Evolutionary conservation across 2,113 vertebrate species (phyloP).

Genomic region (Oxyruncus cristatus): DNA sequence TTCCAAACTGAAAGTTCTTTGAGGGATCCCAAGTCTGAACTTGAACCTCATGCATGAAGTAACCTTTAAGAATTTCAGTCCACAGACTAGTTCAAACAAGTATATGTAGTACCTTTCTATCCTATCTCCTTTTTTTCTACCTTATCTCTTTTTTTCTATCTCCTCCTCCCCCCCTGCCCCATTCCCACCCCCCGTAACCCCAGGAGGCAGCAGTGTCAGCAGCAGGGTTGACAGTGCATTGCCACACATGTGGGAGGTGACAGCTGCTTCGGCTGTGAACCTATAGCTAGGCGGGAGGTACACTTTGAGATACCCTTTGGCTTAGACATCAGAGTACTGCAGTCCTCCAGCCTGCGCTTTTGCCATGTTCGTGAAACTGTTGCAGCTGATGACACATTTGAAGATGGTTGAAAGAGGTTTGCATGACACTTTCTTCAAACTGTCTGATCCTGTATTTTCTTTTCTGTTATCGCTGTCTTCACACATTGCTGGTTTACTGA

Average conservation of each 20-base stretch:
- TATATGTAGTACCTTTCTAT: not conserved
- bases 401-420: slow-evolving; percentile 10
- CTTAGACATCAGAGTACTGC: not conserved
- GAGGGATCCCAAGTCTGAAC: not conserved
- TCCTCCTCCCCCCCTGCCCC: not conserved
- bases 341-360: fast-evolving
- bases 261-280: not conserved
- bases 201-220: not conserved
- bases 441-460: not conserved
- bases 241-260: not conserved
- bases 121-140: not conserved
- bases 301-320: not conserved
- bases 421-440: not conserved
- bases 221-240: not conserved
- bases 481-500: not conserved
- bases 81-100: not conserved
- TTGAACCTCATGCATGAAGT: not conserved
- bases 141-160: not conserved
- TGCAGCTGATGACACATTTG: not conserved
- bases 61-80: not conserved
- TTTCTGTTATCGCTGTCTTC: not conserved
- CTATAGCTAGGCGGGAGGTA: not conserved
- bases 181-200: not conserved
- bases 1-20: not conserved
- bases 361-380: not conserved